Percentiles rank a stretch among this genome's conserved stretches.
phyloP scores from a whole-genome alignment of 2,888 invertebrate species.

The Mimachlamys varia region DNA sequence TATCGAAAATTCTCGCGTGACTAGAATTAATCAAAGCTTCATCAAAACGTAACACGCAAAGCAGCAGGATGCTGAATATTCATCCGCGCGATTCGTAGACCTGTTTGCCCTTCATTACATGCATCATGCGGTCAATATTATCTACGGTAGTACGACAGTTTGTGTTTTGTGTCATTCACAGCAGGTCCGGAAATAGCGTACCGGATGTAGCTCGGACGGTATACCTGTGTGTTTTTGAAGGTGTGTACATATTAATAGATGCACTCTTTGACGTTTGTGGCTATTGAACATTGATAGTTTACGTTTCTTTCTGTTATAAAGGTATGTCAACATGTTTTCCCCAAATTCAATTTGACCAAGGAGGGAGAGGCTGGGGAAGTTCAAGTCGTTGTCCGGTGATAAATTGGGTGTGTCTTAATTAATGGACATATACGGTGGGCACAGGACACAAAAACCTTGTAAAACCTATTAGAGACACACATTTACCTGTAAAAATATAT shows the following conservation, averaged over 20 bases:
- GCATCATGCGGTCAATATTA: neutral
- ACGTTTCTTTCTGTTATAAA: neutral
- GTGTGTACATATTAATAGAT: constrained; percentile 12
- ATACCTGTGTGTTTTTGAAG: neutral
- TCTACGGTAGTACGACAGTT: neutral
- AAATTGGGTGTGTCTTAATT: neutral
- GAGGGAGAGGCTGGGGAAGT: neutral
- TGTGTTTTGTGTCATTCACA: constrained; percentile 20
- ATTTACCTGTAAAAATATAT: neutral
- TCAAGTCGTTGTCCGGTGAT: neutral
- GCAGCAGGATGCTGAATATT: constrained; percentile 36
- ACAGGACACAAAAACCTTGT: neutral
- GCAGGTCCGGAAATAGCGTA: constrained; percentile 14
- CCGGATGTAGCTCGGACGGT: neutral
- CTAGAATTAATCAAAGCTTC: constrained; percentile 27
- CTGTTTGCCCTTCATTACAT: constrained; percentile 14
- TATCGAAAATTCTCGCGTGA: neutral
- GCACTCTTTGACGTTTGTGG: neutral
- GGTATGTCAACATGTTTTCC: neutral
- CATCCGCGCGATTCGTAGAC: neutral
- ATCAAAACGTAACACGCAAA: neutral
- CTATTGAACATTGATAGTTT: neutral
- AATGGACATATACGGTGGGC: no score
- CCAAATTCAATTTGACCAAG: neutral
- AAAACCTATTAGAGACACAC: neutral